These are phyloP conservation scores for Drosophila siamana DNA, from an alignment of 2,888 invertebrate species.

Conservation along the genomic window DNA sequence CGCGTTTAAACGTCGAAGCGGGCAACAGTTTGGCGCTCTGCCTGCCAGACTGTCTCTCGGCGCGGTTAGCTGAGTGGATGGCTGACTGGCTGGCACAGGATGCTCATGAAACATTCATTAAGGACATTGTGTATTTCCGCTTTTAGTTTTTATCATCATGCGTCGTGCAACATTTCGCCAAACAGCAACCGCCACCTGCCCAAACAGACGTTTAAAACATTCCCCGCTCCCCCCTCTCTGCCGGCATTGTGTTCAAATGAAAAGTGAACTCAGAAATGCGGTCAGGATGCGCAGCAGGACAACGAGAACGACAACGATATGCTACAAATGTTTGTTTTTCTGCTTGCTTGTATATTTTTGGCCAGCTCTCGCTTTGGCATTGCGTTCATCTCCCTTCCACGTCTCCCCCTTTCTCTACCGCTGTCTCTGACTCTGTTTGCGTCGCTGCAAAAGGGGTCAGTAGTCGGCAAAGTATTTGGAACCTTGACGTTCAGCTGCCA, in stretches of 20 bases:
- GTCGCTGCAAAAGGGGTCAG: too few species aligned
- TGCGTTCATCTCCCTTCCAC: too few species aligned
- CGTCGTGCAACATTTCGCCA: slow-evolving; percentile 31
- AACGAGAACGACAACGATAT: slow-evolving; percentile 25
- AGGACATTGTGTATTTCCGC: slow-evolving; percentile 79
- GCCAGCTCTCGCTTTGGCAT: slow-evolving; percentile 14
- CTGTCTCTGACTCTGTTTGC: neutral
- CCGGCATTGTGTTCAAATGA: neutral
- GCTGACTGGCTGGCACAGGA: slow-evolving; percentile 41
- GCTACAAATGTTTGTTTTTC: slow-evolving; percentile 31
- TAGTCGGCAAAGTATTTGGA: slow-evolving; percentile 25
- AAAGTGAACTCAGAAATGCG: slow-evolving; percentile 21
- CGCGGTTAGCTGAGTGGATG: neutral
- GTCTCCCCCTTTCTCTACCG: too few species aligned
- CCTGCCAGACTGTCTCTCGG: neutral
- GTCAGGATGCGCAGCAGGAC: slow-evolving; percentile 28
- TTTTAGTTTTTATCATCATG: slow-evolving; percentile 64
- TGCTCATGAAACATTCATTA: slow-evolving; percentile 84
- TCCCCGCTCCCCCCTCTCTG: neutral
- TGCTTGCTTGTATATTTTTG: slow-evolving; percentile 4
- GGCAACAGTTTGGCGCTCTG: slow-evolving; percentile 9
- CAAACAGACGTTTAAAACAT: slow-evolving; percentile 37
- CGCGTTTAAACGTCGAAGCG: slow-evolving; percentile 43
- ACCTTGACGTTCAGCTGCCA: slow-evolving; percentile 14
- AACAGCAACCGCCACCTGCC: too few species aligned